Evolutionary conservation across 2,888 invertebrate species (phyloP).

Genomic region (Brachyptera risi): DNA sequence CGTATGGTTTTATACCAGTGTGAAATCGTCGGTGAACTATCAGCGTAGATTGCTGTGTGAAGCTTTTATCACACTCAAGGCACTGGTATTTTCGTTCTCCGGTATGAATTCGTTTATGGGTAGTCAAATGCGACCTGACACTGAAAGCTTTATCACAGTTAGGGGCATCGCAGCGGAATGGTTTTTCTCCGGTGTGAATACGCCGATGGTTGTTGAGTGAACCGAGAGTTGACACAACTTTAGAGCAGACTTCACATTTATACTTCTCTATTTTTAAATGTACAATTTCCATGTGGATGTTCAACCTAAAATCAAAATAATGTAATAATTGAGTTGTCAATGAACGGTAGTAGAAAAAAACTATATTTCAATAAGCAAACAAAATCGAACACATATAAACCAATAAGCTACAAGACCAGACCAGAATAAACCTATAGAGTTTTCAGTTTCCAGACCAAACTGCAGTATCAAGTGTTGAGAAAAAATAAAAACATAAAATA

Average conservation of each 20-base stretch:
- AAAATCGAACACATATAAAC: too few species aligned
- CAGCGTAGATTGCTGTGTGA: slow-evolving; percentile 45
- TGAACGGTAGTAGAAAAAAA: too few species aligned
- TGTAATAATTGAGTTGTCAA: too few species aligned
- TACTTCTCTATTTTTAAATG: slow-evolving; percentile 30
- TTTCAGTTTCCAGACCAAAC: too few species aligned
- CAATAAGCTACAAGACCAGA: too few species aligned
- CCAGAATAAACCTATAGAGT: too few species aligned
- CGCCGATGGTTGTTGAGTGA: slow-evolving; percentile 32
- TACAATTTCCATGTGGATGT: too few species aligned
- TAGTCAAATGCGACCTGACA: slow-evolving; percentile 45
- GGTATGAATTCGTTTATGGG: slow-evolving; percentile 47
- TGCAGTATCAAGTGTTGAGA: too few species aligned
- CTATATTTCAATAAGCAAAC: too few species aligned
- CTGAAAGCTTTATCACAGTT: slow-evolving; percentile 37
- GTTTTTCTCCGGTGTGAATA: slow-evolving; percentile 32
- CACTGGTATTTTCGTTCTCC: slow-evolving; percentile 54
- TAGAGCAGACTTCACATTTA: slow-evolving; percentile 33
- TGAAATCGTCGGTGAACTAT: slow-evolving; percentile 46
- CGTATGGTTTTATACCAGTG: slow-evolving; percentile 45
- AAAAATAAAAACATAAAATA: too few species aligned
- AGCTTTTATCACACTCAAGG: slow-evolving; percentile 47
- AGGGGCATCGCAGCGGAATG: slow-evolving; percentile 24
- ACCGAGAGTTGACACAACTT: slow-evolving; percentile 32
- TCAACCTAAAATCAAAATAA: too few species aligned